phyloP scores from a whole-genome alignment of 2,888 invertebrate genomes.

The Plusia festucae region DNA sequence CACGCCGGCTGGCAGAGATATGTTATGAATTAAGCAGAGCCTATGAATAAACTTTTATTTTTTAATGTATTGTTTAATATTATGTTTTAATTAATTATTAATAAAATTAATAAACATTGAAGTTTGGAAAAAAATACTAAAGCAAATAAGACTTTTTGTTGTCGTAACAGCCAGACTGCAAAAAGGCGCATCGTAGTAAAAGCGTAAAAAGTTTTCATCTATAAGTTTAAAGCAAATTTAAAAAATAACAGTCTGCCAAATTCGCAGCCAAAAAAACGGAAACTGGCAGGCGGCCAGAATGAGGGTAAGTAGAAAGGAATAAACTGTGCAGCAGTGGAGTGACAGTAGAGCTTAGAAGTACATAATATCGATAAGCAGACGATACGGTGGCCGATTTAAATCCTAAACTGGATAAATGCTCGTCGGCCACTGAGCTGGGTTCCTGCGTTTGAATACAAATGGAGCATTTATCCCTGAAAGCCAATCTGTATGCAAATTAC shows the following conservation, averaged over 20 bases:
- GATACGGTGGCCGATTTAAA: slow-evolving; percentile 78
- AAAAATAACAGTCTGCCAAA: slow-evolving; percentile 41
- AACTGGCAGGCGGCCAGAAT: slow-evolving; percentile 40
- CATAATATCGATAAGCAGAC: slow-evolving; percentile 73
- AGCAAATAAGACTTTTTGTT: not conserved
- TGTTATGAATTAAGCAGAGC: no score
- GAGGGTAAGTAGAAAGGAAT: slow-evolving; percentile 39
- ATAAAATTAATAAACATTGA: no score
- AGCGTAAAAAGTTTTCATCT: slow-evolving; percentile 17
- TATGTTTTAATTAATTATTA: no score
- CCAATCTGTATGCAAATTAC: slow-evolving; percentile 89
- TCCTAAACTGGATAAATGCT: slow-evolving; percentile 86
- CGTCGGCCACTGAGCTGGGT: slow-evolving; percentile 82
- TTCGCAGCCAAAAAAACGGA: slow-evolving; percentile 39
- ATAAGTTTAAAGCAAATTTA: slow-evolving; percentile 36
- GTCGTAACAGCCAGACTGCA: not conserved
- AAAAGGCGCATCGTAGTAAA: not conserved
- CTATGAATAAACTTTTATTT: no score
- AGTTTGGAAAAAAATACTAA: no score
- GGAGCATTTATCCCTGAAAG: slow-evolving; percentile 88
- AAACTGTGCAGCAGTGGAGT: slow-evolving; percentile 34
- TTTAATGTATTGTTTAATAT: no score
- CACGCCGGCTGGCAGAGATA: no score
- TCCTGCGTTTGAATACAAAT: slow-evolving; percentile 88
- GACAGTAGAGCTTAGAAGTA: slow-evolving; percentile 40